Evolutionary conservation across 2,797 vertebrate genomes (phyloP).

Genomic region (Allobates femoralis): DNA sequence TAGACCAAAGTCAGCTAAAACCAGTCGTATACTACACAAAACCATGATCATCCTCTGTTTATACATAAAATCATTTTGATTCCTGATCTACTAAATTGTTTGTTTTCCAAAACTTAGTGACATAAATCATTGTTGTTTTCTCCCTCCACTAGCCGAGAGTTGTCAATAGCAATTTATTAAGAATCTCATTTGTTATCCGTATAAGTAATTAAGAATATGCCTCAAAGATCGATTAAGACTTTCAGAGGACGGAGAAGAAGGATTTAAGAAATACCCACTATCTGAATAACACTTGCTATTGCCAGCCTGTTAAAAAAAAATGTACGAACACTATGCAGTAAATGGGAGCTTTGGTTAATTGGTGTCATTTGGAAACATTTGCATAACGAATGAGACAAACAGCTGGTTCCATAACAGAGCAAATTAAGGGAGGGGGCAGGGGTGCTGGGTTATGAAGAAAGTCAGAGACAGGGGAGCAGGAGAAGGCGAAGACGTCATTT

Average conservation of each 20-base stretch:
- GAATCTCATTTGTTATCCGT: conserved; percentile 55
- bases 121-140: conserved; percentile 58
- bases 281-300: background rate
- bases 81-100: conserved; percentile 33
- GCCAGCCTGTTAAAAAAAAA: background rate
- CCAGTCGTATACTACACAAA: background rate
- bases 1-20: background rate
- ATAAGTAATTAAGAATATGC: conserved; percentile 55
- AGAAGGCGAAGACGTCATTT: no score
- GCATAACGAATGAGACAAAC: background rate
- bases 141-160: conserved; percentile 5
- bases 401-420: background rate
- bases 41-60: background rate
- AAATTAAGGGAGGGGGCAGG: background rate
- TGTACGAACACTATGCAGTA: background rate
- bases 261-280: background rate
- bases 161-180: conserved; percentile 58
- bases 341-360: no score
- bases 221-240: conserved; percentile 35
- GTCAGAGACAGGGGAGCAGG: background rate
- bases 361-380: background rate
- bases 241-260: conserved; percentile 6
- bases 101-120: conserved; percentile 45
- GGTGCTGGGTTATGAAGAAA: background rate
- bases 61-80: background rate